Conservation (phyloP, 2,797 vertebrate genomes). For the Brachyalestes nurse region DNA sequence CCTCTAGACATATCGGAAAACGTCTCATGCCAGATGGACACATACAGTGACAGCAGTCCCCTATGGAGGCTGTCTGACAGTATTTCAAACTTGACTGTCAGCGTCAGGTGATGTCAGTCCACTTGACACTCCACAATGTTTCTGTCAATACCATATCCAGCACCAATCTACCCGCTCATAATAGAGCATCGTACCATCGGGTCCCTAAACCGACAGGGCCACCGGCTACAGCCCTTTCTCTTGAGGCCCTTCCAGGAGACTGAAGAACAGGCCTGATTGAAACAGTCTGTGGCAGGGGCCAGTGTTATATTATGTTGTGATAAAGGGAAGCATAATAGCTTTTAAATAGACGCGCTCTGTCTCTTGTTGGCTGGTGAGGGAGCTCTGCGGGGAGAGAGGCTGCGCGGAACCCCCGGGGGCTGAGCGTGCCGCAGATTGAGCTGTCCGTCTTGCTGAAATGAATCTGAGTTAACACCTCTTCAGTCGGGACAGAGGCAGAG, state of each 20-base stretch:
- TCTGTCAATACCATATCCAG: conserved; percentile 54
- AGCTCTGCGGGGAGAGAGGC: conserved; percentile 27
- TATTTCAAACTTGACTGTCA: conserved; percentile 43
- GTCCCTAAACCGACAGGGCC: conserved; percentile 57
- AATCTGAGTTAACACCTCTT: conserved; percentile 84
- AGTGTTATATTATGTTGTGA: conserved; percentile 84
- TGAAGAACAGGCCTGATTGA: conserved; percentile 62
- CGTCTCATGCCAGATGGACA: conserved; percentile 29
- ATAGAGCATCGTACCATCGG: conserved; percentile 48
- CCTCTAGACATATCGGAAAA: conserved; percentile 45
- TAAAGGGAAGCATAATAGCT: conserved; percentile 86
- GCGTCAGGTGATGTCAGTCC: conserved; percentile 29
- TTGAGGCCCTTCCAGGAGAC: conserved; percentile 47
- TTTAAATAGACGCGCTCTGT: conserved; percentile 81
- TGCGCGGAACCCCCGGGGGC: conserved; percentile 75
- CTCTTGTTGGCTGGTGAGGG: conserved; percentile 51
- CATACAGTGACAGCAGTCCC: conserved; percentile 43
- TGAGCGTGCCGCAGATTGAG: conserved; percentile 84
- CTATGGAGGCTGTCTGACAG: conserved; percentile 45
- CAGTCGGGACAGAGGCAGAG: conserved; percentile 64
- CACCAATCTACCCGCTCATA: conserved; percentile 39
- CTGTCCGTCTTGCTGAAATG: conserved; percentile 86
- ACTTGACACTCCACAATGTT: conserved; percentile 35
- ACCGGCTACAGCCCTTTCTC: conserved; percentile 46
- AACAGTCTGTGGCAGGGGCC: conserved; percentile 64